Percentiles rank a stretch among this genome's conserved stretches.
phyloP scores from a whole-genome alignment of 2,888 invertebrate species.

The Leucophora obtusa region DNA sequence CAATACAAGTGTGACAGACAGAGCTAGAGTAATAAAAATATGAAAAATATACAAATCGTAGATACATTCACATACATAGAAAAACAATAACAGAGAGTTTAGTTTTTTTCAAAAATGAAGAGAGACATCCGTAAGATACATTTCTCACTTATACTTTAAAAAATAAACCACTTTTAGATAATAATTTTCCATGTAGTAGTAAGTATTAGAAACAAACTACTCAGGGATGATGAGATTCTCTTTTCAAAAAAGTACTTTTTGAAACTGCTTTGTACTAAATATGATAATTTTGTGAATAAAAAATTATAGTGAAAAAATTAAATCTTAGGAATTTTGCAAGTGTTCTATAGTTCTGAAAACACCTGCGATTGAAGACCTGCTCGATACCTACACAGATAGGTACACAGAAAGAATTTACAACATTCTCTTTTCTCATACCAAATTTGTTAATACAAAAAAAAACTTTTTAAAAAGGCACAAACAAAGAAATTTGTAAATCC shows the following conservation, averaged over 20 bases:
- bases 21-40: conserved; percentile 43
- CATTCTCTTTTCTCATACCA: no score
- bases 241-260: background rate
- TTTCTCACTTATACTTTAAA: background rate
- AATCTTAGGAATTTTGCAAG: no score
- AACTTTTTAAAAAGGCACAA: no score
- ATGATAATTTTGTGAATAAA: no score
- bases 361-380: no score
- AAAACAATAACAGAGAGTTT: conserved; percentile 54
- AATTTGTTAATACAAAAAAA: no score
- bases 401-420: no score
- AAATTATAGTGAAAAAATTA: no score
- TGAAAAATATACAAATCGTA: conserved; percentile 11
- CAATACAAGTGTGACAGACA: conserved; percentile 51
- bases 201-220: background rate
- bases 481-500: no score
- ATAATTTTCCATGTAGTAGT: background rate
- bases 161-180: background rate
- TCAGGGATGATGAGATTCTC: background rate
- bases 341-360: no score
- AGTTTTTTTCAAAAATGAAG: background rate
- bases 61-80: conserved; percentile 15
- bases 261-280: no score
- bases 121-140: background rate
- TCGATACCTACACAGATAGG: no score